Conservation (phyloP, 2,888 invertebrate species). For the Spisula subtruncata region DNA sequence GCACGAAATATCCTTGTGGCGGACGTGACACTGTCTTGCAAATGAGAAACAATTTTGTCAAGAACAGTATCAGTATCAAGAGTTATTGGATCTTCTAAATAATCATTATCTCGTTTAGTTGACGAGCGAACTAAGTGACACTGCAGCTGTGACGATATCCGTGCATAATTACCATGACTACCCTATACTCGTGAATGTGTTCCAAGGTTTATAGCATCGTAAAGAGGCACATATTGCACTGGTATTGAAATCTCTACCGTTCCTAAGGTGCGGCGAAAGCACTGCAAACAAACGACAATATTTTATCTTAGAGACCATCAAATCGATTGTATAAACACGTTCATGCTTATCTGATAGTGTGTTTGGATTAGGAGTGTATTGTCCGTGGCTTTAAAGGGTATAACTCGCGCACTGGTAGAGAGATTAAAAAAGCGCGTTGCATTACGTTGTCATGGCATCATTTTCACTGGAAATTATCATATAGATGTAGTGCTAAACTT, state of each 20-base stretch:
- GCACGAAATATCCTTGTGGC: too few species aligned
- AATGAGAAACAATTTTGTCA: too few species aligned
- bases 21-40: too few species aligned
- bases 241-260: not conserved
- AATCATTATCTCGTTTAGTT: too few species aligned
- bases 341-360: not conserved
- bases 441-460: not conserved
- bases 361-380: not conserved
- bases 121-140: too few species aligned
- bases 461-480: not conserved
- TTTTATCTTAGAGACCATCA: not conserved
- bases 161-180: too few species aligned
- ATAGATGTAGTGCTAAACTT: too few species aligned
- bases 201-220: not conserved
- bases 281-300: slow-evolving; percentile 1
- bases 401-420: not conserved
- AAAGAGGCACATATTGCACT: not conserved
- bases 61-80: too few species aligned
- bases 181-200: not conserved
- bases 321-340: slow-evolving; percentile 26
- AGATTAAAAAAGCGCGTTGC: not conserved
- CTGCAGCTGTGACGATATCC: too few species aligned
- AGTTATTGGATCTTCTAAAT: too few species aligned
- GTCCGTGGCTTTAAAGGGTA: not conserved
- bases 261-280: not conserved